Conservation (phyloP, 1,140 invertebrate genomes). For the Pemphigus obesinymphae region DNA sequence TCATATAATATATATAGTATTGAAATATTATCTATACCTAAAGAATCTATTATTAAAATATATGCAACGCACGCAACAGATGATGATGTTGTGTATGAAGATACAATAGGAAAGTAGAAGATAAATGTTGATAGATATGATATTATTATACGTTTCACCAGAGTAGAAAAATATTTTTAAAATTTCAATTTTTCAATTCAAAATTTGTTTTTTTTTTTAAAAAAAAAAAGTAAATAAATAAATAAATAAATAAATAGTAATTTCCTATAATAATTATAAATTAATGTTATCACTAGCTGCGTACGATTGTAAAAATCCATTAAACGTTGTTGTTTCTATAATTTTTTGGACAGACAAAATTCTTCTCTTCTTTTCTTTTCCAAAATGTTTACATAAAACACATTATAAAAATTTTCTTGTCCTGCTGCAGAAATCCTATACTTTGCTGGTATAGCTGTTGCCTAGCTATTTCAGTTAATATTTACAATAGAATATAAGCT, state of each 20-base stretch:
- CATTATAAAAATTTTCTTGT: background rate
- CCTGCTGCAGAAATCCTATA: background rate
- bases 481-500: background rate
- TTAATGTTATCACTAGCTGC: background rate
- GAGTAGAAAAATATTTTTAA: conserved; percentile 29
- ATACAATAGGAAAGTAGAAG: background rate
- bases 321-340: background rate
- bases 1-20: no score
- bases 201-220: background rate
- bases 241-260: background rate
- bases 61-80: background rate
- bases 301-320: background rate
- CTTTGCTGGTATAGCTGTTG: background rate
- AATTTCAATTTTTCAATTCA: background rate
- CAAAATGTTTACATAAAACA: no score
- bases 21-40: background rate
- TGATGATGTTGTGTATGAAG: background rate
- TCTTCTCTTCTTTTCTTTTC: background rate
- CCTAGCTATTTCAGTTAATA: background rate
- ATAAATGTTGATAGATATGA: background rate
- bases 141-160: background rate
- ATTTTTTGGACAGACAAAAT: background rate
- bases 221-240: conserved; percentile 8
- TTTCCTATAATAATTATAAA: no score
- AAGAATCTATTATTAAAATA: no score